These are phyloP conservation scores for Pectinophora gossypiella DNA, from an alignment of 1,140 invertebrate genomes.

Conservation along the genomic window DNA sequence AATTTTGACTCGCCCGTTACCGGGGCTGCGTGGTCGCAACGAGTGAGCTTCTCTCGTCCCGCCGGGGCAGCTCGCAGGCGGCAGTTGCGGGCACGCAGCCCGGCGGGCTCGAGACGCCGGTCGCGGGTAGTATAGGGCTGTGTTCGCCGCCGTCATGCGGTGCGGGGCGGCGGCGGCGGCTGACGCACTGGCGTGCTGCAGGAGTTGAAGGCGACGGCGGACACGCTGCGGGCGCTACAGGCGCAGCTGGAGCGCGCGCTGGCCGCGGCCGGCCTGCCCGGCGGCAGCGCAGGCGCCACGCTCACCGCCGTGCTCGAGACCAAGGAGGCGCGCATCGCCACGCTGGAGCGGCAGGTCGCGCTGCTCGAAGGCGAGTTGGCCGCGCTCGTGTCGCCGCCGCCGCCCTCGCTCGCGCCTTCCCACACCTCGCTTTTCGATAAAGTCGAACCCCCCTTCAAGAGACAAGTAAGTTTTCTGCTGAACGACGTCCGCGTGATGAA, in stretches of 20 bases:
- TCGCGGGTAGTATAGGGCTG: slow-evolving; percentile 20
- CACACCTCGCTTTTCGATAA: slow-evolving; percentile 78
- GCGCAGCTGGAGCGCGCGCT: slow-evolving; percentile 84
- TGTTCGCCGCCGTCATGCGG: slow-evolving; percentile 32
- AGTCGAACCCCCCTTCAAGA: slow-evolving; percentile 81
- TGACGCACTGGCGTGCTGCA: slow-evolving; percentile 71
- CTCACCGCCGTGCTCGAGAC: slow-evolving; percentile 87
- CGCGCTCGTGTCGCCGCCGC: slow-evolving; percentile 76
- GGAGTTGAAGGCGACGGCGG: slow-evolving; percentile 88
- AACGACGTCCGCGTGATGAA: slow-evolving; percentile 84
- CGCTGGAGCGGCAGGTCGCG: slow-evolving; percentile 88
- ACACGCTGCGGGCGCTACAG: slow-evolving; percentile 86
- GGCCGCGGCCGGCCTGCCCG: slow-evolving; percentile 78
- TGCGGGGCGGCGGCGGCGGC: slow-evolving; percentile 56
- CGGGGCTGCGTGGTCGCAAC: slow-evolving; percentile 50
- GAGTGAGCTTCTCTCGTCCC: slow-evolving; percentile 1
- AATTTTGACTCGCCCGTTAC: slow-evolving; percentile 47
- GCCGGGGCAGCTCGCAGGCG: neutral
- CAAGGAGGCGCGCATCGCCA: slow-evolving; percentile 90
- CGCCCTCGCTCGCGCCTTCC: slow-evolving; percentile 71
- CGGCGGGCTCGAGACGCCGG: slow-evolving; percentile 36
- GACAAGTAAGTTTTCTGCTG: slow-evolving; percentile 89
- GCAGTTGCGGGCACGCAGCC: slow-evolving; percentile 33
- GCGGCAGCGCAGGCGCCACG: slow-evolving; percentile 81
- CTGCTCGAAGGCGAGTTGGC: slow-evolving; percentile 83